Evolutionary conservation across 2,888 invertebrate genomes (phyloP).

Genomic region (Leptinotarsa tumamoca): DNA sequence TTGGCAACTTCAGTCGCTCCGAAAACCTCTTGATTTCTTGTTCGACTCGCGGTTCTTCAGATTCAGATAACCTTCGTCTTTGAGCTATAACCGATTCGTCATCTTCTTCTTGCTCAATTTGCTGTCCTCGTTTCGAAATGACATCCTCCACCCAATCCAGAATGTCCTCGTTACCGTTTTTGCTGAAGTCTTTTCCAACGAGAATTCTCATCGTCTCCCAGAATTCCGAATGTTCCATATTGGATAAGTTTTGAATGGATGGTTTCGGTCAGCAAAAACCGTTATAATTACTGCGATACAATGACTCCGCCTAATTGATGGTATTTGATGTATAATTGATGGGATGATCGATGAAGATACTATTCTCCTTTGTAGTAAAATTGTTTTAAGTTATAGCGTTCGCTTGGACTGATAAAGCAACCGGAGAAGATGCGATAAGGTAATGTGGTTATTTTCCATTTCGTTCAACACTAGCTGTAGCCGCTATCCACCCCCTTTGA

Average conservation of each 20-base stretch:
- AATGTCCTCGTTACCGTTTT: conserved; percentile 65
- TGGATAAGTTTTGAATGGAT: background rate
- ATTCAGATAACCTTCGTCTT: conserved; percentile 35
- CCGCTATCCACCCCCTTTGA: conserved; percentile 23
- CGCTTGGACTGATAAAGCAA: background rate
- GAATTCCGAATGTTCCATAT: conserved; percentile 59
- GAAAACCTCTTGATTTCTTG: conserved; percentile 53
- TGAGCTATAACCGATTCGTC: conserved; percentile 33
- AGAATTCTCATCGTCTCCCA: conserved; percentile 76
- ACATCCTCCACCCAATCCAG: conserved; percentile 60
- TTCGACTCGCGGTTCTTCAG: conserved; percentile 9
- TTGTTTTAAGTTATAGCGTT: conserved; percentile 1
- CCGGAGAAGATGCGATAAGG: conserved; percentile 8
- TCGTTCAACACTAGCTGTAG: conserved; percentile 27
- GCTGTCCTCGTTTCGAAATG: conserved; percentile 43
- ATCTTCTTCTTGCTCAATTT: conserved; percentile 34
- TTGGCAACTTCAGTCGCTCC: conserved; percentile 51
- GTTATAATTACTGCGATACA: background rate
- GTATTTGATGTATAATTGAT: background rate
- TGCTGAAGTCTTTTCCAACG: conserved; percentile 69
- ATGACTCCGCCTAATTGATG: background rate
- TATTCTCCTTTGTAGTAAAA: background rate
- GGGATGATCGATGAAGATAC: background rate
- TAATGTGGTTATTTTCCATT: conserved; percentile 29
- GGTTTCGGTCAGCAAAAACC: background rate